These are phyloP conservation scores for Poeciliopsis gracilis DNA, from an alignment of 2,797 vertebrate genomes.

Conservation along the genomic window DNA sequence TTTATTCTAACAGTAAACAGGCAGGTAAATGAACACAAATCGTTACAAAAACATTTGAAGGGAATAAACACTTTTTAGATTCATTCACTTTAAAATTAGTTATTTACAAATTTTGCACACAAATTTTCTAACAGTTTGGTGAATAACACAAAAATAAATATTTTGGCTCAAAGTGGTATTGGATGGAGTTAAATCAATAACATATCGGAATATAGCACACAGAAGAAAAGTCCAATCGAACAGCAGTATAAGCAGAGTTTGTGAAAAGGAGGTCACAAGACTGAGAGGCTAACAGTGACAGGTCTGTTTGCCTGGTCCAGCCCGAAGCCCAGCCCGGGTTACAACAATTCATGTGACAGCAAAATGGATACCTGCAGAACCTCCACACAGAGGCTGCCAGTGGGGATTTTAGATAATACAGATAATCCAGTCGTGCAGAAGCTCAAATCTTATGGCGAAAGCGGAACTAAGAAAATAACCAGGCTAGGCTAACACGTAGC, in stretches of 20 bases:
- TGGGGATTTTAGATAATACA: not conserved
- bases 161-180: not conserved
- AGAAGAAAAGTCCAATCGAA: not conserved
- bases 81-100: not conserved
- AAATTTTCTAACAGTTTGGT: not conserved
- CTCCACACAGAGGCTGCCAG: accelerated
- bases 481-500: slow-evolving; percentile 4
- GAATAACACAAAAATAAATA: not conserved
- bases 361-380: not conserved
- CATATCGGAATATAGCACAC: not conserved
- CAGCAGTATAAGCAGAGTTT: not conserved
- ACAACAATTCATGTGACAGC: not conserved
- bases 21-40: not conserved
- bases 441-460: slow-evolving; percentile 20
- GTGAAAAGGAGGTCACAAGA: slow-evolving; percentile 40
- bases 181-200: not conserved
- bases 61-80: not conserved
- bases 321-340: not conserved
- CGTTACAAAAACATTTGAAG: not conserved
- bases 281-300: not conserved
- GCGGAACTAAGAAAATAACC: slow-evolving; percentile 46
- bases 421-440: not conserved
- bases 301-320: not conserved
- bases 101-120: not conserved
- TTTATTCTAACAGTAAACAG: not conserved